These are phyloP conservation scores for Brachionus sp. DNA, from an alignment of 1,140 invertebrate species.

Conservation along the genomic window DNA sequence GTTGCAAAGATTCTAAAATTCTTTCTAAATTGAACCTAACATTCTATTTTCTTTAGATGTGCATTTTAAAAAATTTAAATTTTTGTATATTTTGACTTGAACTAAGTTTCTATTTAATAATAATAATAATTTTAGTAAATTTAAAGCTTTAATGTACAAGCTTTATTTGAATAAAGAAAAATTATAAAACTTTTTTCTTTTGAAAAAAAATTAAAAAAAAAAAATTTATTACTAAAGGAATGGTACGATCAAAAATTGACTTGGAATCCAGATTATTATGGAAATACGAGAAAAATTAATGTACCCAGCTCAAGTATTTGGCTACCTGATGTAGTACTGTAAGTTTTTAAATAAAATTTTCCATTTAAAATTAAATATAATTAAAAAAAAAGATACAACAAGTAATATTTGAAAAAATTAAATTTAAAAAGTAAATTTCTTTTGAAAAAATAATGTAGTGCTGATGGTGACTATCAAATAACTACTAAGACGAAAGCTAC, in stretches of 20 bases:
- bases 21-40: too few relatives aligned
- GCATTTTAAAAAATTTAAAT: too few relatives aligned
- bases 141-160: too few relatives aligned
- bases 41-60: too few relatives aligned
- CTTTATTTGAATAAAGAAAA: too few relatives aligned
- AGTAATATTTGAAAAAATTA: not conserved
- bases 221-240: not conserved
- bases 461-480: conserved; percentile 64
- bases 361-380: not conserved
- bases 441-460: conserved; percentile 51
- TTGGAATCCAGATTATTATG: conserved; percentile 42
- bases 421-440: not conserved
- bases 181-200: not conserved
- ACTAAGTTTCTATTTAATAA: too few relatives aligned
- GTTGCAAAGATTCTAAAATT: too few relatives aligned
- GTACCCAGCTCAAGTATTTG: conserved; percentile 48
- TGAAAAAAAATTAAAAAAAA: not conserved
- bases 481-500: conserved; percentile 64
- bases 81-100: too few relatives aligned
- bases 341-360: conserved; percentile 47
- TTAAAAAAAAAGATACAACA: conserved; percentile 34
- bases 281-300: conserved; percentile 46
- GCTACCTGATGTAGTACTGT: conserved; percentile 58
- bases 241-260: conserved; percentile 47
- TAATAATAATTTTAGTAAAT: too few relatives aligned